Evolutionary conservation across 37 sponge, comb jelly and placozoan species (phyloP).

Genomic region (Eunapius fragilis): DNA sequence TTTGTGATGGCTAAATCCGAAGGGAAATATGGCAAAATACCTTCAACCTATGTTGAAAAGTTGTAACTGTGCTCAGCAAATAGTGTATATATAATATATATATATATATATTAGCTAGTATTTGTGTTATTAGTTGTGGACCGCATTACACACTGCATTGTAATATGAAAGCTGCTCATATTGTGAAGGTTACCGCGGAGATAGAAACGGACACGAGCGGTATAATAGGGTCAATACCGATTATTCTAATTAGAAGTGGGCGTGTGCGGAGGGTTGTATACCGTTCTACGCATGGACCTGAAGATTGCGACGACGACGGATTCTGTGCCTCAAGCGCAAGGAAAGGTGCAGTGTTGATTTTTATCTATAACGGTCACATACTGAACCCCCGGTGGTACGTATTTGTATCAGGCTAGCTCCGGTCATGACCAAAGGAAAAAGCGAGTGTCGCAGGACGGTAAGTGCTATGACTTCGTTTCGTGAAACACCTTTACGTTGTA

Average conservation of each 20-base stretch:
- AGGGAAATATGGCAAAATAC: conserved; percentile 61
- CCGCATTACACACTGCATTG: too few species aligned
- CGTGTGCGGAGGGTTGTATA: neutral
- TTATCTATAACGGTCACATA: neutral
- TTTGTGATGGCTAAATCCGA: conserved; percentile 47
- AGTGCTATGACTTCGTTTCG: neutral
- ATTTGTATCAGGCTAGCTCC: neutral
- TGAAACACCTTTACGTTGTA: neutral
- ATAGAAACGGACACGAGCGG: too few species aligned
- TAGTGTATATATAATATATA: neutral
- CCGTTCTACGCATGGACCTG: neutral
- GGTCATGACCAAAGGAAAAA: neutral
- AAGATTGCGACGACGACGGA: neutral
- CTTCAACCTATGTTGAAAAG: conserved; percentile 56
- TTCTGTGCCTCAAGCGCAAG: neutral
- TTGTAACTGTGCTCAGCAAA: conserved; percentile 45
- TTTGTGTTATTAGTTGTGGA: neutral
- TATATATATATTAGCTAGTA: neutral
- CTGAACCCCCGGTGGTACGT: neutral
- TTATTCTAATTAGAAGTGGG: neutral
- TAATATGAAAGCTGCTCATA: neutral
- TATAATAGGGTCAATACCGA: too few species aligned
- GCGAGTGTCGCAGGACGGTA: neutral
- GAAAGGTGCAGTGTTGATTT: neutral
- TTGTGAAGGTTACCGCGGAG: too few species aligned